A percentile compares a stretch with the other conserved stretches of the same genome.
phyloP scores from a whole-genome alignment of 2,888 invertebrate species.

The Ennomos fuscantarius region DNA sequence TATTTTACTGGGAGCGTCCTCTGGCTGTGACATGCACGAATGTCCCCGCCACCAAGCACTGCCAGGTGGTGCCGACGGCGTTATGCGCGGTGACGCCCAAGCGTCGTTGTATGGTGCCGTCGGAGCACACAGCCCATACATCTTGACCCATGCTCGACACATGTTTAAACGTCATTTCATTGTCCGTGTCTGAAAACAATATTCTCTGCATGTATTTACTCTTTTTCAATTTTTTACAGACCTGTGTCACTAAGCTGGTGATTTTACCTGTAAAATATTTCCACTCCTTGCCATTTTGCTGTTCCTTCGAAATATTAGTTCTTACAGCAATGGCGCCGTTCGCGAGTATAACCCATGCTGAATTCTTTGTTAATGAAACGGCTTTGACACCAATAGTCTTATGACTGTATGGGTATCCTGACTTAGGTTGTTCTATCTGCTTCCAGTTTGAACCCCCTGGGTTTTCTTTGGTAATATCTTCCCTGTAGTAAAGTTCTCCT shows the following conservation, averaged over 20 bases:
- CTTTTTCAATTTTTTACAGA: conserved; percentile 22
- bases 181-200: conserved; percentile 56
- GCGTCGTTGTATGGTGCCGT: conserved; percentile 89
- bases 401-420: conserved; percentile 58
- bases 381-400: conserved; percentile 86
- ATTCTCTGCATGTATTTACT: conserved; percentile 24
- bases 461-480: conserved; percentile 89
- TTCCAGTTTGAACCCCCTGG: conserved; percentile 90
- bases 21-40: conserved; percentile 70
- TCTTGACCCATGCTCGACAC: conserved; percentile 89
- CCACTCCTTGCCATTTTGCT: conserved; percentile 95
- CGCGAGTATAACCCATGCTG: conserved; percentile 93
- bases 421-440: conserved; percentile 88
- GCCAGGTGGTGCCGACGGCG: conserved; percentile 93
- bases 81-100: conserved; percentile 90
- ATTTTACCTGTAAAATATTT: conserved; percentile 83
- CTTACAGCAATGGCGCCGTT: conserved; percentile 91
- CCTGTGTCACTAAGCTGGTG: conserved; percentile 61
- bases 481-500: conserved; percentile 93
- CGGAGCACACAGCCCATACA: conserved; percentile 91
- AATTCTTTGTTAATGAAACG: conserved; percentile 89
- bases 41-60: conserved; percentile 85
- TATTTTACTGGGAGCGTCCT: conserved; percentile 43
- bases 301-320: conserved; percentile 89
- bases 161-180: conserved; percentile 86